phyloP scores from a whole-genome alignment of 1,140 invertebrate genomes.

The Drusus annulatus region DNA sequence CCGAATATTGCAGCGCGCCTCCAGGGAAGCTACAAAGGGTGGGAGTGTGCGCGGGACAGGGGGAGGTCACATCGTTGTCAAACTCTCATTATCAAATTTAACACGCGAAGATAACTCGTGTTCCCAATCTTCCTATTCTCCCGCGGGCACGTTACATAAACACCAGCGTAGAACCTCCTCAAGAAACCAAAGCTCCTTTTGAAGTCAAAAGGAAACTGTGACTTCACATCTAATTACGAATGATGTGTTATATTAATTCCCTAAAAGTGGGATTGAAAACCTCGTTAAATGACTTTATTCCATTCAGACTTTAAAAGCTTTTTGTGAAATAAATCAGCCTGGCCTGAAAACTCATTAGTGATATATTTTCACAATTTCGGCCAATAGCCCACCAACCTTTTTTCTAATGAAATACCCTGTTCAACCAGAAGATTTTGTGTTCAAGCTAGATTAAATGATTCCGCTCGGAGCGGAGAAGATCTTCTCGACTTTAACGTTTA shows the following conservation, averaged over 20 bases:
- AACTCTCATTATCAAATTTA: conserved; percentile 20
- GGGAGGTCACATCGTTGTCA: not conserved
- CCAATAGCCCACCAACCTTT: too few relatives aligned
- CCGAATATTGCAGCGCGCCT: not conserved
- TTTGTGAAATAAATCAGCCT: not conserved
- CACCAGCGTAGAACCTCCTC: not conserved
- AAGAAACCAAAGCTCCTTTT: not conserved
- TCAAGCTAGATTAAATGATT: too few relatives aligned
- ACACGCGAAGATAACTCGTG: not conserved
- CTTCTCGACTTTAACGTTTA: too few relatives aligned
- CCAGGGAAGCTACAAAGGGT: not conserved
- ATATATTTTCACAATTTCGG: too few relatives aligned
- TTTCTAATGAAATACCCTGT: too few relatives aligned
- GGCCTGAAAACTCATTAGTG: too few relatives aligned
- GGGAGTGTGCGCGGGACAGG: not conserved
- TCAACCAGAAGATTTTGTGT: too few relatives aligned
- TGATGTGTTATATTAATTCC: too few relatives aligned
- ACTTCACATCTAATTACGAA: conserved; percentile 11
- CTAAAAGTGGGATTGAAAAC: too few relatives aligned
- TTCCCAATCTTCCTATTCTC: not conserved
- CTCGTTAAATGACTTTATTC: too few relatives aligned
- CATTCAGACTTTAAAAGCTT: not conserved
- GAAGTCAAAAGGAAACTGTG: conserved; percentile 13
- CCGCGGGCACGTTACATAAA: not conserved
- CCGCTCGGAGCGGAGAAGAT: too few relatives aligned